phyloP scores from a whole-genome alignment of 1,140 invertebrate species.

The Apolygus lucorum region DNA sequence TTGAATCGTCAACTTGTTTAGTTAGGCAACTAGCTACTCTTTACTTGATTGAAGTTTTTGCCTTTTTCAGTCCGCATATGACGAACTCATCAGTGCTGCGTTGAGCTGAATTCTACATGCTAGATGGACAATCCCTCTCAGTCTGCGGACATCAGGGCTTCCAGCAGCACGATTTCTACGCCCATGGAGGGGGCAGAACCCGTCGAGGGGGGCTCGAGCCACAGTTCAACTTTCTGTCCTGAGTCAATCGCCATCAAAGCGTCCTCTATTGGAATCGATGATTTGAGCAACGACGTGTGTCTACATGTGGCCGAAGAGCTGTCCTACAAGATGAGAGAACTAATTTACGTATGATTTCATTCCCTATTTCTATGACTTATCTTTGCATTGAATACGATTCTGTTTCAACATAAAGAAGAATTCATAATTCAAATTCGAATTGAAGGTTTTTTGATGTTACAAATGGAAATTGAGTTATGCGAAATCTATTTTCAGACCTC shows the following conservation, averaged over 20 bases:
- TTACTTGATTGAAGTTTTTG: too few species aligned
- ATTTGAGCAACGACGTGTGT: conserved; percentile 23
- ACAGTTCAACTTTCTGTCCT: conserved; percentile 13
- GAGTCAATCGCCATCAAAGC: conserved; percentile 22
- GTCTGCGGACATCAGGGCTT: too few species aligned
- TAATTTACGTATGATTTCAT: conserved; percentile 24
- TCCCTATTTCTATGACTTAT: not conserved
- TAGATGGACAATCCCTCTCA: too few species aligned
- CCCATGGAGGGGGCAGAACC: too few species aligned
- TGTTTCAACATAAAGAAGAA: not conserved
- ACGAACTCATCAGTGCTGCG: too few species aligned
- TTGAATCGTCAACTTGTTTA: too few species aligned
- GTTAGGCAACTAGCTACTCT: too few species aligned
- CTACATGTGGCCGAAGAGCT: conserved; percentile 25
- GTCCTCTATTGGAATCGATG: conserved; percentile 24
- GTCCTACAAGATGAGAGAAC: conserved; percentile 26
- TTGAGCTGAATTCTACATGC: too few species aligned
- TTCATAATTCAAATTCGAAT: too few species aligned
- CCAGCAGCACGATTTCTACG: too few species aligned
- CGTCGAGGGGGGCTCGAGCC: not conserved
- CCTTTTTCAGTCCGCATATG: too few species aligned
- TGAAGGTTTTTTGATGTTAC: not conserved
- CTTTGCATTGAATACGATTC: not conserved
- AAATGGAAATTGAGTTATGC: not conserved
- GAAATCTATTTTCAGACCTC: conserved; percentile 24